Percentiles rank a stretch among this genome's conserved stretches.
Evolutionary conservation across 2,888 invertebrate species (phyloP).

Genomic region (Byasa hedistus): DNA sequence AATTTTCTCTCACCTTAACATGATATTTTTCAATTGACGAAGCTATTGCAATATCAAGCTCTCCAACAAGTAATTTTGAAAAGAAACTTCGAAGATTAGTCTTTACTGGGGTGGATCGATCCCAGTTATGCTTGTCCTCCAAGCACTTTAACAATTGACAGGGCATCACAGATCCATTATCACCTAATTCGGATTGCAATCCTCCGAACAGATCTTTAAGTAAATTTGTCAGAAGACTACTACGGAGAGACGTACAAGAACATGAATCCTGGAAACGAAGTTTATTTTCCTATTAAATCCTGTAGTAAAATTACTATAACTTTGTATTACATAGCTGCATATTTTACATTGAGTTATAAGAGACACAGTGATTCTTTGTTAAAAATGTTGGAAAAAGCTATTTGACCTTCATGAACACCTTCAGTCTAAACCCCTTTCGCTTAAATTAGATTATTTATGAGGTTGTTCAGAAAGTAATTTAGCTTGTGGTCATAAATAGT

Average conservation of each 20-base stretch:
- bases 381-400: too few relatives aligned
- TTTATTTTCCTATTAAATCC: not conserved
- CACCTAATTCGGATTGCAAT: constrained; percentile 56
- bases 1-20: constrained; percentile 51
- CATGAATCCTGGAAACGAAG: constrained; percentile 55
- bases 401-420: too few relatives aligned
- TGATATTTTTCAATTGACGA: constrained; percentile 69
- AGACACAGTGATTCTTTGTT: too few relatives aligned
- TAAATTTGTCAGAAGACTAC: constrained; percentile 56
- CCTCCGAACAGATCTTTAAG: constrained; percentile 62
- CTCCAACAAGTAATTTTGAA: constrained; percentile 55
- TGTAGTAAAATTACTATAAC: not conserved
- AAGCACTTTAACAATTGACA: constrained; percentile 69
- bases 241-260: constrained; percentile 64
- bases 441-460: too few relatives aligned
- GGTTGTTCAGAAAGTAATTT: too few relatives aligned
- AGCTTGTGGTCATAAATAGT: not conserved
- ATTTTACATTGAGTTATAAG: not conserved
- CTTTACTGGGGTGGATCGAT: constrained; percentile 54
- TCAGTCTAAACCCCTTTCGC: too few relatives aligned
- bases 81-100: constrained; percentile 59
- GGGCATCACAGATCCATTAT: constrained; percentile 54
- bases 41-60: constrained; percentile 69
- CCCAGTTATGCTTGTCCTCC: constrained; percentile 71
- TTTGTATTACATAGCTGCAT: not conserved